Conservation (phyloP, 2,888 invertebrate genomes). For the Coremacera marginata region DNA sequence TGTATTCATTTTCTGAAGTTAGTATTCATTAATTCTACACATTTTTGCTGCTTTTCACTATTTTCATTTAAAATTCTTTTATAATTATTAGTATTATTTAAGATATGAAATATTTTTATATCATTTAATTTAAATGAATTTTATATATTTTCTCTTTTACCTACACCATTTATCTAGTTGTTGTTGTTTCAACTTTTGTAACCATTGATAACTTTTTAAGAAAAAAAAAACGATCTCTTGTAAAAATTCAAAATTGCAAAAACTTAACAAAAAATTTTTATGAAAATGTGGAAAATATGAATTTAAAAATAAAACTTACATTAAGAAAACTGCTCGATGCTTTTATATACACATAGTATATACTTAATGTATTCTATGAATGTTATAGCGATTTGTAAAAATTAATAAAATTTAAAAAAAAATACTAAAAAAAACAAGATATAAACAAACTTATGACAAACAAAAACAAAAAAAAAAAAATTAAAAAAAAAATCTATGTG, state of each 20-base stretch:
- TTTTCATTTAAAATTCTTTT: too few relatives aligned
- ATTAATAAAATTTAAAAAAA: constrained; percentile 4
- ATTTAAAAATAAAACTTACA: not conserved
- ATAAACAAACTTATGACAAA: not conserved
- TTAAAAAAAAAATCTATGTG: constrained; percentile 5
- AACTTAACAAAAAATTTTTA: not conserved
- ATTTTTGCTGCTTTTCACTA: too few relatives aligned
- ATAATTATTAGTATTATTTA: not conserved
- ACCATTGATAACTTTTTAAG: too few relatives aligned
- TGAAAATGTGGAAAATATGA: not conserved
- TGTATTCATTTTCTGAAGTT: too few relatives aligned
- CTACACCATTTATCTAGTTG: too few relatives aligned
- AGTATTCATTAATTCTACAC: too few relatives aligned
- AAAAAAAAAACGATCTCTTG: not conserved
- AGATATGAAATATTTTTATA: not conserved
- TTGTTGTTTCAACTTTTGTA: too few relatives aligned
- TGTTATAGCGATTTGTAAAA: constrained; percentile 15
- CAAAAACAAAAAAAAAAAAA: not conserved
- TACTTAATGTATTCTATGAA: not conserved
- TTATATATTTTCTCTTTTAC: not conserved
- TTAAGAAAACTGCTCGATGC: not conserved
- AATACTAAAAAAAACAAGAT: not conserved
- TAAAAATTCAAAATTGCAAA: not conserved
- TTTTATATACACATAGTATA: not conserved
- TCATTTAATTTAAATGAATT: not conserved